Evolutionary conservation across 2,888 invertebrate genomes (phyloP).

Genomic region (Hypena proboscidalis): DNA sequence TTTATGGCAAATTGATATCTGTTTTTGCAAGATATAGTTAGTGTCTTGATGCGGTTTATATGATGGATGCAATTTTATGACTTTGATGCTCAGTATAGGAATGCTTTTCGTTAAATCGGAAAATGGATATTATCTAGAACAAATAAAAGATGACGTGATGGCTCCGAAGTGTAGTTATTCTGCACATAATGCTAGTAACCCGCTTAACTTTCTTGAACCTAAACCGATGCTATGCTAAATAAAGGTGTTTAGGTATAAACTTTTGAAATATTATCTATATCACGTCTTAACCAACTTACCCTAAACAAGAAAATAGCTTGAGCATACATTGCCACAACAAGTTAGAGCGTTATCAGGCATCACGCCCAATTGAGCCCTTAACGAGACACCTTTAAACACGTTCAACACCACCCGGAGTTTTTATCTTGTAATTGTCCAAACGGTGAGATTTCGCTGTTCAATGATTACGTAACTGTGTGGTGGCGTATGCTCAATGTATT

Average conservation of each 20-base stretch:
- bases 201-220: no score
- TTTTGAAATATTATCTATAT: not conserved
- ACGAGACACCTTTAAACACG: slow-evolving; percentile 52
- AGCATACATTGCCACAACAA: slow-evolving; percentile 31
- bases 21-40: no score
- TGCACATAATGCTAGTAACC: no score
- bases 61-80: no score
- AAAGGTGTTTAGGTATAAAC: not conserved
- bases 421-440: slow-evolving; percentile 47
- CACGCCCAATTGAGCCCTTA: slow-evolving; percentile 55
- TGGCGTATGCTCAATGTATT: slow-evolving; percentile 31
- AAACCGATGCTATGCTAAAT: not conserved
- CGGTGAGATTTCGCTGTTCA: slow-evolving; percentile 40
- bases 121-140: no score
- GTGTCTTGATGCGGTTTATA: no score
- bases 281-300: not conserved
- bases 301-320: slow-evolving; percentile 17
- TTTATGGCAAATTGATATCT: no score
- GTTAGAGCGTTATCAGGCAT: slow-evolving; percentile 44
- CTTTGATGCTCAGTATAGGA: no score
- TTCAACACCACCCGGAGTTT: slow-evolving; percentile 32
- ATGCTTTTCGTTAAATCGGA: no score
- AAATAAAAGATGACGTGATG: no score
- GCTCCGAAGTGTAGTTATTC: no score
- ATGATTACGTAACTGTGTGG: slow-evolving; percentile 29